A percentile compares a stretch with the other conserved stretches of the same genome.
Evolutionary conservation across 2,888 invertebrate species (phyloP).

Genomic region (Rotaria socialis): DNA sequence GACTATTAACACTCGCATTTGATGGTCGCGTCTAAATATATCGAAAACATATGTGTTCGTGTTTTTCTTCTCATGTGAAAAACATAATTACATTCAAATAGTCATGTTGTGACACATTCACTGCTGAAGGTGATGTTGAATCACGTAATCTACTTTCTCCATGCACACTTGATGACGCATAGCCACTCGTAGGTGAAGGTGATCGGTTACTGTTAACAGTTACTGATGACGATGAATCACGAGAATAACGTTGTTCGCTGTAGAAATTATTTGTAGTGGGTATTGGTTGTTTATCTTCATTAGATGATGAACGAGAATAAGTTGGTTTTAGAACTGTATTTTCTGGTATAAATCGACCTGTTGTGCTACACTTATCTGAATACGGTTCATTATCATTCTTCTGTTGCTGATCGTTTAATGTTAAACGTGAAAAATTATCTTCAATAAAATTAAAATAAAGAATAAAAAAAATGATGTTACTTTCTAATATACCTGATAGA

Average conservation of each 20-base stretch:
- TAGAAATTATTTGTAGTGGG: neutral
- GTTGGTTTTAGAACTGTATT: neutral
- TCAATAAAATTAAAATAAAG: neutral
- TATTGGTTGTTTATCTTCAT: neutral
- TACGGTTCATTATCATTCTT: neutral
- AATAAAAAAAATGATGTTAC: neutral
- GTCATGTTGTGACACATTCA: neutral
- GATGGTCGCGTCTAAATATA: neutral
- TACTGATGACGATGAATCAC: neutral
- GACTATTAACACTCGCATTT: neutral
- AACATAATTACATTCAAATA: neutral
- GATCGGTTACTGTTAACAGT: neutral
- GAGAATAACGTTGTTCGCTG: neutral
- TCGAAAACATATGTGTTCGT: neutral
- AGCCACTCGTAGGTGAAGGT: neutral
- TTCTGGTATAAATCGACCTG: neutral
- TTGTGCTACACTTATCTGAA: neutral
- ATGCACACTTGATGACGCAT: neutral
- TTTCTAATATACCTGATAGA: neutral
- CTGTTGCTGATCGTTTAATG: neutral
- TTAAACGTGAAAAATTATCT: slow-evolving; percentile 27
- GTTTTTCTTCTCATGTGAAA: neutral
- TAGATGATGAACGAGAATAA: neutral
- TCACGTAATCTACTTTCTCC: neutral
- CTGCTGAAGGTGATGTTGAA: neutral